Base-by-base conservation (phyloP, 2,888 invertebrate genomes). In the Empis stercorea region DNA sequence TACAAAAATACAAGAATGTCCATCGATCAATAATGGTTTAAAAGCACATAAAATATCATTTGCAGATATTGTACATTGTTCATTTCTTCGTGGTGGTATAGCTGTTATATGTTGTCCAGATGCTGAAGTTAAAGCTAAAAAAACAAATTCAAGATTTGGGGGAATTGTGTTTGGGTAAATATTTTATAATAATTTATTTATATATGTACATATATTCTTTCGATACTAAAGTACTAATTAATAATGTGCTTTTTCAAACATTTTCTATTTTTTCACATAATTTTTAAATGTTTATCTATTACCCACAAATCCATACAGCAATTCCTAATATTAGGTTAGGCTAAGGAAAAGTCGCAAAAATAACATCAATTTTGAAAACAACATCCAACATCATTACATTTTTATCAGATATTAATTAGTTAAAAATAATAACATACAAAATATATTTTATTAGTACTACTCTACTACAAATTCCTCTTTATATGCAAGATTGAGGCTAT, bases 21-120 rank as follows among this genome's bases (percentile, higher is more conserved):
- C 6, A 13, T 51, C 40, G 34, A 52, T 50, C 1, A 47, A 50
- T 1, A 48, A 55, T 2, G 54, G 54, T 5, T 51, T 65, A 10
- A 49, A 50, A 16, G 38, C 48, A 2, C 51, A 52, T 0, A 45
- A 40, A 30, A 50, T 63, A 13, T 50, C 37, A 2, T n/a, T 30
- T 0, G n/a, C 16, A 1, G 55, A 61, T 3, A 52, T 64, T 11
- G 54, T 56, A 10, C 51, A 45, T n/a, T 66, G 66, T 48, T 58
- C 60, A 1, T 56, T 62, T 16, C 44, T 48, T n/a, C n/a, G n/a
- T 3, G 11, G 48, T 2, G 42, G 16, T 10, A 57, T 57, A 23
- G 62, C 63, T 51, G 55, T 64, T 7, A 54, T 65, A 9, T 65
- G 65, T 48, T 65, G 65, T 50, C 62, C 63, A 14, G 47, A 46